Base-by-base conservation (phyloP, 2,888 invertebrate species). In the Deilephila elpenor region DNA sequence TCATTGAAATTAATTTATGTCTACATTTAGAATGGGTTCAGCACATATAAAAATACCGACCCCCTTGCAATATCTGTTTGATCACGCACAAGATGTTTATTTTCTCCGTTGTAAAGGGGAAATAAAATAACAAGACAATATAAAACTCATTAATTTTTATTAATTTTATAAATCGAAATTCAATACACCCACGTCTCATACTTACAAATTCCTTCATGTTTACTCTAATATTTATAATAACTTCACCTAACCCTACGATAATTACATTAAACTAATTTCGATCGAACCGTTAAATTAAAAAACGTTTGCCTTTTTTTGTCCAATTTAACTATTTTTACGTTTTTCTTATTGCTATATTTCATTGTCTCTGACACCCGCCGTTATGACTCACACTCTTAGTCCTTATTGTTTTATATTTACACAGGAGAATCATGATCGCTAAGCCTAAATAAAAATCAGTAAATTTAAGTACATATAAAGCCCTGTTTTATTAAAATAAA, bases 141-240 rank as follows among this genome's bases (percentile, higher is more conserved):
- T 93, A 91, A 93, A 94, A 94, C 93, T 93, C 93, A 89, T 93
- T 91, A 93, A 93, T 93, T 93, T 92, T 94, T 94, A 94, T 93
- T 93, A 91, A 91, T 93, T 93, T 93, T 93, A 93, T 93, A 94
- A 94, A 94, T 94, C 88, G 93, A 93, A 94, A 93, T 92, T 93
- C 91, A 93, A 93, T 93, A 93, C 93, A 93, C 89, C 91, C 87
- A 85, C 87, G 85, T 86, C 89, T 89, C 89, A 92, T 93, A 93
- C 86, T 94, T 94, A 94, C 94, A 94, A 94, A 94, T 94, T 93
- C 94, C 93, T 91, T 93, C 86, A 89, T 88, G 86, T 88, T 88
- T 89, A 91, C 91, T 84, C 84, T 88, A 89, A 87, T 89, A 91
- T 91, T 91, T 92, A 91, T 92, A 90, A 88, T 91, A 87, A 88